Evolutionary conservation across 2,888 invertebrate genomes (phyloP), one percentile per base, ranked within the genome.

Genomic region (Philonicus albiceps): DNA sequence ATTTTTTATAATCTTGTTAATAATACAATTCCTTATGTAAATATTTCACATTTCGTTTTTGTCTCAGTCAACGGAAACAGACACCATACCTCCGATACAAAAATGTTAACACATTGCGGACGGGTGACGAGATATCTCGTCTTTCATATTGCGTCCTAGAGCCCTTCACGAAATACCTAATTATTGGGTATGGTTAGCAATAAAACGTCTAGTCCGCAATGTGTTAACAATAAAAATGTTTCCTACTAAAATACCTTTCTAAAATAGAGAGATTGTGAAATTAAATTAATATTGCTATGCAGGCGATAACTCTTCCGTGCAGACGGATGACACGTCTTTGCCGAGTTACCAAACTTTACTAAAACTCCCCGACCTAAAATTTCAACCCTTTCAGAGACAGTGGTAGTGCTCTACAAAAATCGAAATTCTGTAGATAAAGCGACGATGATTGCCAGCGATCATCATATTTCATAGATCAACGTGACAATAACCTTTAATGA

Each of bases 401-500:
- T 8, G 55, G 3, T 55, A 19, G 55, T 55, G 19, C 55, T 5
- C 55, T 22, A n/a, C 19, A 13, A 64, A 64, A 64, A 64, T 64
- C 27, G 64, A 64, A 64, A 64, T 64, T 27, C 64, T 2, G 64
- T 64, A 64, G 64, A 64, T 19, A 78, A 78, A 40, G 37, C 13
- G 37, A 5, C 64, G 37, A 83, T 83, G 81, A 55, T 83, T 30
- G 27, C 64, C 34, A 11, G 37, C 7, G 81, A 19, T 19, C 19
- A 64, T 31, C 27, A 83, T 83, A 83, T 83, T 83, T 83, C 64
- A 83, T 22, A 64, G 64, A 64, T 64, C 64, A 83, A 31, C 64
- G 55, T 83, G 81, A 83, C 81, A 83, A 83, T 83, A 83, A 83
- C 81, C 64, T 83, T 83, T 64, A 83, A 83, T 83, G 64, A 64